A percentile compares a stretch with the other conserved stretches of the same genome.
Conservation (phyloP, 1,140 invertebrate species). For the Neodiprion virginianus region DNA sequence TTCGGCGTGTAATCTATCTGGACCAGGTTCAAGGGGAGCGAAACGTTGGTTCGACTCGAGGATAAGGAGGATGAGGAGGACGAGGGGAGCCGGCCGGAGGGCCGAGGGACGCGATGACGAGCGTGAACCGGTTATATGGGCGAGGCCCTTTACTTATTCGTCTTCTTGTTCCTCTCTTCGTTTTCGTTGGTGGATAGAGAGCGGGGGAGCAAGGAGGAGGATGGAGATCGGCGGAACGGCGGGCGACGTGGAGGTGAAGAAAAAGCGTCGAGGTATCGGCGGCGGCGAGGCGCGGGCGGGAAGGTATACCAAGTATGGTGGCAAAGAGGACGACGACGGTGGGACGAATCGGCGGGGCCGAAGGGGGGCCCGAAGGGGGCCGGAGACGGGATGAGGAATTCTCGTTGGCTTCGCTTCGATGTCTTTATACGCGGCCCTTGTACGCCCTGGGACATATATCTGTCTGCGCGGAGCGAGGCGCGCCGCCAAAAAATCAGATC, state of each 20-base stretch:
- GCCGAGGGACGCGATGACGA: constrained; percentile 49
- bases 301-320: constrained; percentile 61
- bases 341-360: constrained; percentile 18
- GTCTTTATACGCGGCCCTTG: constrained; percentile 64
- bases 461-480: constrained; percentile 58
- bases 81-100: constrained; percentile 18
- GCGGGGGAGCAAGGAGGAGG: not conserved
- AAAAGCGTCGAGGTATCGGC: too few species aligned
- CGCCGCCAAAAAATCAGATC: constrained; percentile 65
- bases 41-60: constrained; percentile 31
- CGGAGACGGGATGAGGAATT: constrained; percentile 61
- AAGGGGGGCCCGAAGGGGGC: constrained; percentile 24
- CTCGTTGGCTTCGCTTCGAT: constrained; percentile 61
- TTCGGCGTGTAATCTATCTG: constrained; percentile 32
- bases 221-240: not conserved
- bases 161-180: constrained; percentile 31
- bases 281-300: not conserved
- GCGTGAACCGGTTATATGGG: constrained; percentile 61
- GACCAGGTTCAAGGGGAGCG: constrained; percentile 36
- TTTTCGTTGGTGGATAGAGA: constrained; percentile 23
- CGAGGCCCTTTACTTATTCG: constrained; percentile 49
- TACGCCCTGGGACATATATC: constrained; percentile 62
- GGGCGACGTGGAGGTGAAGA: too few species aligned
- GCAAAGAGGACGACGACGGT: constrained; percentile 54
- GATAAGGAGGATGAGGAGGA: constrained; percentile 30